phyloP scores from a whole-genome alignment of 2,113 vertebrate genomes.

The Rhinoderma darwinii region DNA sequence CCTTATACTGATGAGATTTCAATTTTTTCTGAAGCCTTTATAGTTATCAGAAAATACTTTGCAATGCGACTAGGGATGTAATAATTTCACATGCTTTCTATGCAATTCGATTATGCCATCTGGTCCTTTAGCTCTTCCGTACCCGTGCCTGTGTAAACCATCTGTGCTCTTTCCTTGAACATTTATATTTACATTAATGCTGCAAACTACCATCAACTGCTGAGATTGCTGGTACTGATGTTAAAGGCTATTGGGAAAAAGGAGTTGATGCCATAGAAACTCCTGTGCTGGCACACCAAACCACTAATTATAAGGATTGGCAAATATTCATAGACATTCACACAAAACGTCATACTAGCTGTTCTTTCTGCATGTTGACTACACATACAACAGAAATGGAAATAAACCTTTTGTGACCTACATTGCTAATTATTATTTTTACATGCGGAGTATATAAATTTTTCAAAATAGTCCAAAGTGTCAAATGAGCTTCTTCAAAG shows the following conservation, averaged over 20 bases:
- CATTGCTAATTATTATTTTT: too few species aligned
- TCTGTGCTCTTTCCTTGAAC: constrained; percentile 71
- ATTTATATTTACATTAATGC: constrained; percentile 66
- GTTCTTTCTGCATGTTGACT: not conserved
- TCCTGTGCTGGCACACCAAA: not conserved
- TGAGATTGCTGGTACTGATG: constrained; percentile 3
- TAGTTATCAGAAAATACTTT: constrained; percentile 68
- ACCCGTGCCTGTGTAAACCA: constrained; percentile 71
- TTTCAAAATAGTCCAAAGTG: too few species aligned
- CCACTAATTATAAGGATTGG: not conserved
- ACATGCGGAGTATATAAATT: not conserved
- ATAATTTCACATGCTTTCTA: constrained; percentile 72
- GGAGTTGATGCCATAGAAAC: not conserved
- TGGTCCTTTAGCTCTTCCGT: constrained; percentile 73
- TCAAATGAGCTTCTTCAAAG: too few species aligned
- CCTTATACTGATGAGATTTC: constrained; percentile 61
- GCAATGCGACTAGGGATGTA: constrained; percentile 60
- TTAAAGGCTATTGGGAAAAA: not conserved
- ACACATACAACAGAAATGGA: not conserved
- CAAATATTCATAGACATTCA: not conserved
- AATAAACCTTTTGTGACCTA: not conserved
- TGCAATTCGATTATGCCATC: constrained; percentile 70
- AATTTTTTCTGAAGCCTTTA: constrained; percentile 62
- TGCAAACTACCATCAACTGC: constrained; percentile 40
- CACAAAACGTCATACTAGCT: not conserved